Percentiles rank a stretch among this genome's conserved stretches.
phyloP scores from a whole-genome alignment of 2,888 invertebrate species.

The Therioaphis trifolii region DNA sequence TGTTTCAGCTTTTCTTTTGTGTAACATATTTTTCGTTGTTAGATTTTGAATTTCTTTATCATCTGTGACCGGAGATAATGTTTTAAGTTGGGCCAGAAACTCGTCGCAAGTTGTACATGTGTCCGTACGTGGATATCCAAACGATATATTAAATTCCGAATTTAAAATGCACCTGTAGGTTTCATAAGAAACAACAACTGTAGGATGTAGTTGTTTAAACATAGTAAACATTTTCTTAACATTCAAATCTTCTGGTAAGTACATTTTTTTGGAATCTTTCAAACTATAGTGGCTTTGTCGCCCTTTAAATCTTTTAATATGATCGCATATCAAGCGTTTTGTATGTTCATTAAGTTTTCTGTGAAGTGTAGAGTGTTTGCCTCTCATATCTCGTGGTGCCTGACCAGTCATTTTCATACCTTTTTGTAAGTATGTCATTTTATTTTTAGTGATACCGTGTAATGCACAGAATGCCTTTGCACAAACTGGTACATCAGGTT shows the following conservation, averaged over 20 bases:
- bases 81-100: background rate
- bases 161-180: slow-evolving; percentile 11
- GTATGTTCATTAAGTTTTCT: background rate
- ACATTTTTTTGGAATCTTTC: slow-evolving; percentile 14
- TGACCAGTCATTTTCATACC: slow-evolving; percentile 23
- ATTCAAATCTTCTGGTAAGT: background rate
- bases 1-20: slow-evolving; percentile 39
- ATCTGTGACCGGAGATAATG: slow-evolving; percentile 1
- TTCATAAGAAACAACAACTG: slow-evolving; percentile 18
- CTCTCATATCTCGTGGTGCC: slow-evolving; percentile 15
- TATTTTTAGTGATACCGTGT: slow-evolving; percentile 11
- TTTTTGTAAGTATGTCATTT: slow-evolving; percentile 8
- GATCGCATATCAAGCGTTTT: background rate
- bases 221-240: background rate
- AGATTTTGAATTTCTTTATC: slow-evolving; percentile 4
- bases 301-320: background rate
- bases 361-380: background rate
- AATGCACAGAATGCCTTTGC: slow-evolving; percentile 22
- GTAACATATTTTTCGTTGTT: slow-evolving; percentile 7
- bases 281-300: slow-evolving; percentile 2
- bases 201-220: background rate
- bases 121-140: slow-evolving; percentile 16
- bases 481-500: slow-evolving; percentile 11
- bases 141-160: slow-evolving; percentile 29
- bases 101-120: slow-evolving; percentile 18